phyloP scores from a whole-genome alignment of 2,113 vertebrate genomes.

The Amphiprion percula region DNA sequence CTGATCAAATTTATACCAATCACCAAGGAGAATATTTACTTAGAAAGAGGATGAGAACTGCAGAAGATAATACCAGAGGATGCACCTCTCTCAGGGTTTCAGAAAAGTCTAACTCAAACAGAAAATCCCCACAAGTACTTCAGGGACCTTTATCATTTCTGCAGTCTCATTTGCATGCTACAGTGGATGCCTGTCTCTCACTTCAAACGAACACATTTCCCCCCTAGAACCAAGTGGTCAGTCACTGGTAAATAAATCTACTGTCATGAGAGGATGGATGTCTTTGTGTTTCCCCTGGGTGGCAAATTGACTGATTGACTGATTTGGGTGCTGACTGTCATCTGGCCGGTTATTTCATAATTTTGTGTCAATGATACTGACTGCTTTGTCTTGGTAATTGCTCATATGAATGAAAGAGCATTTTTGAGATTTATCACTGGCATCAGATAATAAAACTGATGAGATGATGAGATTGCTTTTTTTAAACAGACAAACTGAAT shows the following conservation, averaged over 20 bases:
- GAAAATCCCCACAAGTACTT: background rate
- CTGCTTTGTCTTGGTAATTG: slow-evolving; percentile 41
- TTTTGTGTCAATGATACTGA: slow-evolving; percentile 42
- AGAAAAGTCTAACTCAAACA: slow-evolving; percentile 17
- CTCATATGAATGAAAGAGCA: slow-evolving; percentile 37
- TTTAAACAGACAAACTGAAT: background rate
- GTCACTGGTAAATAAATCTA: slow-evolving; percentile 61
- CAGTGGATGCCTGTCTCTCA: slow-evolving; percentile 1
- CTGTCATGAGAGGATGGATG: slow-evolving; percentile 48
- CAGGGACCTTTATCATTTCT: background rate
- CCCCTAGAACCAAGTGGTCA: slow-evolving; percentile 40
- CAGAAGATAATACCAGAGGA: background rate
- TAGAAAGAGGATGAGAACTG: background rate
- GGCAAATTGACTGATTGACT: slow-evolving; percentile 58
- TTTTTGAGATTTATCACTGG: slow-evolving; percentile 7
- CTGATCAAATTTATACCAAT: slow-evolving; percentile 23
- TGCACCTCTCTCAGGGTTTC: slow-evolving; percentile 3
- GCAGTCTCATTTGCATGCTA: slow-evolving; percentile 22
- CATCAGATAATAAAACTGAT: slow-evolving; percentile 23
- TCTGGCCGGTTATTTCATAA: slow-evolving; percentile 61
- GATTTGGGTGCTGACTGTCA: slow-evolving; percentile 52
- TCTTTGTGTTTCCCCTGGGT: slow-evolving; percentile 31
- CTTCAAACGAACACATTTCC: slow-evolving; percentile 31
- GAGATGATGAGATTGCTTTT: slow-evolving; percentile 17
- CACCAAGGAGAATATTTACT: background rate